Conservation (phyloP, 2,888 invertebrate species). For the Dorcus hopei region DNA sequence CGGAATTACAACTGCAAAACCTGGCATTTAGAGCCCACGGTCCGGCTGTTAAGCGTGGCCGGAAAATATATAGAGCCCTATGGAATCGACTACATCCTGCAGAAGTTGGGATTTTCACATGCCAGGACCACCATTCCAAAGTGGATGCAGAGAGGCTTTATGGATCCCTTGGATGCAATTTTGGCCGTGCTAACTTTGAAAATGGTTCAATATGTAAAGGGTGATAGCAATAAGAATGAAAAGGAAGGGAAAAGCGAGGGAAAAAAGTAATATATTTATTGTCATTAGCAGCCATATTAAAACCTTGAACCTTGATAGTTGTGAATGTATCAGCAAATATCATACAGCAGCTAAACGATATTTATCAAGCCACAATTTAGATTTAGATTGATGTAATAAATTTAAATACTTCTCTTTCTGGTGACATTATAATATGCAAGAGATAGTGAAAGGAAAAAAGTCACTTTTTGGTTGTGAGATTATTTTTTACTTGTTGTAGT, state of each 20-base stretch:
- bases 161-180: conserved; percentile 95
- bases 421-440: too few relatives aligned
- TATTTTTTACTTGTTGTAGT: too few relatives aligned
- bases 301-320: too few relatives aligned
- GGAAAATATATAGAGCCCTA: conserved; percentile 98
- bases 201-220: conserved; percentile 56
- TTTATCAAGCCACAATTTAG: too few relatives aligned
- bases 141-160: conserved; percentile 97
- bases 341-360: too few relatives aligned
- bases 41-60: conserved; percentile 57
- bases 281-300: too few relatives aligned
- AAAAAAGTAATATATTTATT: background rate
- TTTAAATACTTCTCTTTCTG: too few relatives aligned
- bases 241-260: conserved; percentile 6
- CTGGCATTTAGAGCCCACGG: conserved; percentile 95
- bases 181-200: conserved; percentile 75
- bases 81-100: conserved; percentile 96
- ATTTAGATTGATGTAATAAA: too few relatives aligned
- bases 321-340: too few relatives aligned
- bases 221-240: conserved; percentile 32
- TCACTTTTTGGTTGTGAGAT: too few relatives aligned
- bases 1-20: conserved; percentile 89
- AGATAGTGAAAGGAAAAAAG: too few relatives aligned
- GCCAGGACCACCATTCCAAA: conserved; percentile 98
- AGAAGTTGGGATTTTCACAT: conserved; percentile 96